These are phyloP conservation scores for Calameuta filiformis DNA, from an alignment of 2,888 invertebrate species.

Conservation along the genomic window DNA sequence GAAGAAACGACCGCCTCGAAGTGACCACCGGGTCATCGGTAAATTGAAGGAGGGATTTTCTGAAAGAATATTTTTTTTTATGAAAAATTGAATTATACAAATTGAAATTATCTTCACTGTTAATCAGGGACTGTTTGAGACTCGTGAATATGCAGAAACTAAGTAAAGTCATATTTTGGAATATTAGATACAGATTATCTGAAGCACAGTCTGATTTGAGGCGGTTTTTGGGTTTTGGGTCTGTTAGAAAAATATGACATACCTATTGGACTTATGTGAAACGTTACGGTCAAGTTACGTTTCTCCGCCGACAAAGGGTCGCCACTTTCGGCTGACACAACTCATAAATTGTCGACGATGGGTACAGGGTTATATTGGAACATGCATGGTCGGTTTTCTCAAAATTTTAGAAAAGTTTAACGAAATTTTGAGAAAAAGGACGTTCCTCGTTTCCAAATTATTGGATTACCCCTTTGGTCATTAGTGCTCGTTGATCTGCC, in stretches of 20 bases:
- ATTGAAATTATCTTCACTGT: background rate
- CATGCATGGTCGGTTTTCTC: slow-evolving; percentile 2
- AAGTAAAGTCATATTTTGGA: background rate
- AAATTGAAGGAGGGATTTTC: background rate
- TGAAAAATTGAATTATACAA: background rate
- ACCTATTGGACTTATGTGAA: slow-evolving; percentile 14
- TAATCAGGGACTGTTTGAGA: background rate
- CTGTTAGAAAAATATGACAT: slow-evolving; percentile 18
- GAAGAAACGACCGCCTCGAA: background rate
- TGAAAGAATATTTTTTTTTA: background rate
- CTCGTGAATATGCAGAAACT: background rate
- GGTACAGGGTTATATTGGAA: background rate
- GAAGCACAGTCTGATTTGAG: slow-evolving; percentile 18
- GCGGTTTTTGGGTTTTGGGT: background rate
- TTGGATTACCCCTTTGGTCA: slow-evolving; percentile 4
- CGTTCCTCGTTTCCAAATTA: background rate
- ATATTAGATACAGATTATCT: slow-evolving; percentile 19
- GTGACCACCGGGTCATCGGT: background rate
- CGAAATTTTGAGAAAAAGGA: background rate
- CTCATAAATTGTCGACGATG: slow-evolving; percentile 17
- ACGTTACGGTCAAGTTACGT: slow-evolving; percentile 18
- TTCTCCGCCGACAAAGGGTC: slow-evolving; percentile 19
- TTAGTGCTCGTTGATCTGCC: background rate
- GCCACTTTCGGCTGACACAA: slow-evolving; percentile 18
- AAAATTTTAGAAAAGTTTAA: background rate